phyloP scores from a whole-genome alignment of 2,888 invertebrate genomes.

The Tetragonisca angustula region DNA sequence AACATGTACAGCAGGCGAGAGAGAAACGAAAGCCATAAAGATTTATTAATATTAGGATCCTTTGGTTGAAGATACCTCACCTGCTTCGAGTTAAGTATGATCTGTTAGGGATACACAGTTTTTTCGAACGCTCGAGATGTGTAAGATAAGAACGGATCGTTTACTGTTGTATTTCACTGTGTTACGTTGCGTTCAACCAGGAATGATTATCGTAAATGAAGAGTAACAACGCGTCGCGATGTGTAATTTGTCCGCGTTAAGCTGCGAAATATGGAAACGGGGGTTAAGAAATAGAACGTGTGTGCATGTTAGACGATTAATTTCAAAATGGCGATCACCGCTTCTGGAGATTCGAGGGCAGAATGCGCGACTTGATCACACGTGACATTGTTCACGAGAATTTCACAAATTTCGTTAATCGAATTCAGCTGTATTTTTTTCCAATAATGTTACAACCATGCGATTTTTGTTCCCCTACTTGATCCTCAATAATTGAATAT shows the following conservation, averaged over 20 bases:
- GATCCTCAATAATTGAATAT: no score
- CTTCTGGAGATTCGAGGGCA: neutral
- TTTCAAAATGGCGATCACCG: neutral
- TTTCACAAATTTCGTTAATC: neutral
- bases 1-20: neutral
- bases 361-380: neutral
- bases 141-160: neutral
- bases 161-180: neutral
- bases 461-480: no score
- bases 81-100: neutral
- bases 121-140: neutral
- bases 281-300: neutral
- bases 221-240: neutral
- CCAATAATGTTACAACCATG: no score
- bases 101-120: neutral
- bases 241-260: neutral
- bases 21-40: neutral
- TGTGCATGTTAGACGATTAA: neutral
- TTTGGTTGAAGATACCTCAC: neutral
- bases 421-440: no score
- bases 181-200: neutral
- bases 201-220: neutral
- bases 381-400: neutral
- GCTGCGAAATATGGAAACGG: neutral
- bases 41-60: conserved; percentile 1